A percentile compares a stretch with the other conserved stretches of the same genome.
These are phyloP conservation scores for Aeoliscus strigatus DNA, from an alignment of 2,797 vertebrate genomes.

Conservation along the genomic window DNA sequence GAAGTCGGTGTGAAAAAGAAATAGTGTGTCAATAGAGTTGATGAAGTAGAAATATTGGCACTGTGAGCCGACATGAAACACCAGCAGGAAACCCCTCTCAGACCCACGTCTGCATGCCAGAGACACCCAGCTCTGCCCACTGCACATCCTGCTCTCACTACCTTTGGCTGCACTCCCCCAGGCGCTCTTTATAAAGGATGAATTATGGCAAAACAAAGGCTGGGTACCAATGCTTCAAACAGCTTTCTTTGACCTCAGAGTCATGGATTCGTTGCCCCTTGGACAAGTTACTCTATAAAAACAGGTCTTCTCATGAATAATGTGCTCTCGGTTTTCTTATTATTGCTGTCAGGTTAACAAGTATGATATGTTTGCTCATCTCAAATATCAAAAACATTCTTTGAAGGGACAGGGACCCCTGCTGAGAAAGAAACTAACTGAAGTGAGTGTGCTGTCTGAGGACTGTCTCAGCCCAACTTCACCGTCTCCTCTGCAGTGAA, in stretches of 20 bases:
- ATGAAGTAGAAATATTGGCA: constrained; percentile 29
- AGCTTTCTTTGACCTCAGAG: constrained; percentile 28
- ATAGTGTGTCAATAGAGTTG: constrained; percentile 14
- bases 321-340: constrained; percentile 22
- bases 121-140: constrained; percentile 39
- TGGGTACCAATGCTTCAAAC: constrained; percentile 14
- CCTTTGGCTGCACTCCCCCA: constrained; percentile 10
- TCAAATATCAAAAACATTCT: constrained; percentile 46
- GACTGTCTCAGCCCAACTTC: not conserved
- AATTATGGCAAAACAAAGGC: constrained; percentile 33
- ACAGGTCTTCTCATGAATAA: constrained; percentile 26
- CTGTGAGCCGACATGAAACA: constrained; percentile 52
- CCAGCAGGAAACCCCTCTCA: constrained; percentile 47
- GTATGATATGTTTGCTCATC: constrained; percentile 34
- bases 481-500: not conserved
- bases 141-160: constrained; percentile 36
- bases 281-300: constrained; percentile 27
- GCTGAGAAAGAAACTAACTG: constrained; percentile 27
- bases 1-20: constrained; percentile 7
- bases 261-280: constrained; percentile 26
- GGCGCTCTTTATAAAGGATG: constrained; percentile 28
- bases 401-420: constrained; percentile 23
- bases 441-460: constrained; percentile 28
- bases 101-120: constrained; percentile 38
- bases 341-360: constrained; percentile 42